phyloP scores from a whole-genome alignment of 2,113 vertebrate genomes.

The Leptobrachium ailaonicum region DNA sequence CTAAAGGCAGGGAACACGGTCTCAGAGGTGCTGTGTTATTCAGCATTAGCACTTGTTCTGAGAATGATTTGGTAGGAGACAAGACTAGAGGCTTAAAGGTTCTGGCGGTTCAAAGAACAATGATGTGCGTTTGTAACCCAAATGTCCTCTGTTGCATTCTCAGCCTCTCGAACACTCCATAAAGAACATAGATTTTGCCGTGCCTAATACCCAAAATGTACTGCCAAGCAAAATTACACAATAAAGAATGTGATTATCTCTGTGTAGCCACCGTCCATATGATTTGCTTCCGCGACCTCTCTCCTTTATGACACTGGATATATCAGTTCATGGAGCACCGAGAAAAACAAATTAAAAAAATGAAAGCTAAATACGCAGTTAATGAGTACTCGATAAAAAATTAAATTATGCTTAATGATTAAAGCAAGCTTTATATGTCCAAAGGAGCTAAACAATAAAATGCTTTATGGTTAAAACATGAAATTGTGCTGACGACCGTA shows the following conservation, averaged over 20 bases:
- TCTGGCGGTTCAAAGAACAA: neutral
- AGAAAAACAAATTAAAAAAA: constrained; percentile 2
- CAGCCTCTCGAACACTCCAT: neutral
- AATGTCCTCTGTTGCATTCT: constrained; percentile 31
- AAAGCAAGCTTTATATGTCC: constrained; percentile 16
- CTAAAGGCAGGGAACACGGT: constrained; percentile 17
- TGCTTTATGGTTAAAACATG: constrained; percentile 33
- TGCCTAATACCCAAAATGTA: neutral
- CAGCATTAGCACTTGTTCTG: neutral
- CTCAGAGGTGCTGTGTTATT: constrained; percentile 27
- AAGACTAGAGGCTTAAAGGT: neutral
- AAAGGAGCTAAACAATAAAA: constrained; percentile 36
- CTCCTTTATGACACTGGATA: neutral
- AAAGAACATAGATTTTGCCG: accelerated
- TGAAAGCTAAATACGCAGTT: constrained; percentile 9
- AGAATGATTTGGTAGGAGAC: constrained; percentile 22
- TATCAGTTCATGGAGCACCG: neutral
- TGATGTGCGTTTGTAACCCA: neutral
- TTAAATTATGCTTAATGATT: constrained; percentile 25
- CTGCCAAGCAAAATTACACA: neutral
- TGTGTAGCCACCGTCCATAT: accelerated
- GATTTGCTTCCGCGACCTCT: neutral
- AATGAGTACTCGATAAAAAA: constrained; percentile 12
- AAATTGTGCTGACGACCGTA: constrained; percentile 29
- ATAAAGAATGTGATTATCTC: accelerated